Evolutionary conservation across 2,797 vertebrate species (phyloP), one percentile per base, ranked within the genome.

Genomic region (Sebastes jordani): DNA sequence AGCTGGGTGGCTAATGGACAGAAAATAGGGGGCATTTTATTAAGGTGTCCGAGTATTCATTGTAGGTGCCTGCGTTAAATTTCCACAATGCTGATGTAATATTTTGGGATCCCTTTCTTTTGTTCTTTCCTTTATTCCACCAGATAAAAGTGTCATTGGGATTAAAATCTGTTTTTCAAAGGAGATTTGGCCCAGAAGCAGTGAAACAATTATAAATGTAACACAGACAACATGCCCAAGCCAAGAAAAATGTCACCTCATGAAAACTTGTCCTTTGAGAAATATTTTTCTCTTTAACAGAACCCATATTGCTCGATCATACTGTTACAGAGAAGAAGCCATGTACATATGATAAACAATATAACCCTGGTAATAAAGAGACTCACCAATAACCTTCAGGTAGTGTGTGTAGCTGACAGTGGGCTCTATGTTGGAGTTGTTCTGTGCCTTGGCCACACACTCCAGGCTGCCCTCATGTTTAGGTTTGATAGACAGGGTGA

Each of bases 361-460:
- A 60, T 54, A n/a, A 14, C 0, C 8, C 1, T 58, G 22, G 6
- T 60, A 70, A 20, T 29, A 64, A 22, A 64, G 9, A 77, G 4
- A 88, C 95, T 94, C 86, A 95, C 95, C 92, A 11, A 95, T 5
- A 32, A 95, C 93, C 60, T 16, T 90, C 20, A 95, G 68, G 61
- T 79, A 22, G 76, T 89, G 91, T 13, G 3, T 3, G 11, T 11
- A 0, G 81, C 95, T 95, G 74, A 83, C 30, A 2, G 82, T 83
- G n/a, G 91, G 67, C 13, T 60, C 18, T 49, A 92, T 69, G 7
- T 20, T 2, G 0, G 94, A 84, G 83, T 86, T 86, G 89, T 93
- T 94, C 65, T 91, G 93, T 4, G 23, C 55, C 1, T 46, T 89
- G 82, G 90, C 95, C 83, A 63, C 75, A 85, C 95, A 95, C 83